Base-by-base conservation (phyloP, 37 sponge, comb jelly and placozoan genomes). In the Axinella damicornis region DNA sequence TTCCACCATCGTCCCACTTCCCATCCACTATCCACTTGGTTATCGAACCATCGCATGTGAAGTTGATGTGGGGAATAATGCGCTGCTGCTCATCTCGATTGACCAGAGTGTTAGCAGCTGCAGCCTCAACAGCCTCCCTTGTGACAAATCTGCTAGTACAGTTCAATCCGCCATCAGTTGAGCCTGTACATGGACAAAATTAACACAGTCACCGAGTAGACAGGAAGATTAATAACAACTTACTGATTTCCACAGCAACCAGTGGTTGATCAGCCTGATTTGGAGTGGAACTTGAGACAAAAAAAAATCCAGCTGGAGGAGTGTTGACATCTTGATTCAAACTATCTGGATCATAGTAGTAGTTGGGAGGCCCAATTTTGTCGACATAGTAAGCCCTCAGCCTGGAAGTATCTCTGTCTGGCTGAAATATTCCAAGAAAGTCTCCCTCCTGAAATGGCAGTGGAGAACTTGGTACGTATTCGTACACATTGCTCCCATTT, bases 41-140 rank as follows among this genome's bases (percentile, higher is more conserved):
- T 38, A 72, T 72, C 53, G 73, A 1, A n/a, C 73, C 73, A 72
- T 72, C 37, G 25, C 73, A 53, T 17, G 53, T 40, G 53, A 72
- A 72, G 73, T 40, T 72, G 41, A 72, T 72, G 73, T 72, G 41
- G 18, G 73, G 73, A 72, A 72, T 53, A 2, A 72, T 25, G 24
- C 30, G 25, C 53, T 72, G 73, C 46, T 46, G 46, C 46, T 9
- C 9, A 9, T 46, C 46, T 46, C 46, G 46, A 9, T 46, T 46
- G 4, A 46, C 46, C 46, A 46, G 9, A 4, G 6, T 46, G 4
- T 46, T 4, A 12, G 46, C 46, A 46, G 46, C 46, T 46, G 46
- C 46, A 46, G 46, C 46, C 46, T 46, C 46, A 46, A 46, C 46
- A 46, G 46, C 46, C 9, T 46, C 46, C 9, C 46, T 46, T 46